A percentile compares a stretch with the other conserved stretches of the same genome.
These are phyloP conservation scores for Drosophila austrosaltans DNA, from an alignment of 2,888 invertebrate species.

Conservation along the genomic window DNA sequence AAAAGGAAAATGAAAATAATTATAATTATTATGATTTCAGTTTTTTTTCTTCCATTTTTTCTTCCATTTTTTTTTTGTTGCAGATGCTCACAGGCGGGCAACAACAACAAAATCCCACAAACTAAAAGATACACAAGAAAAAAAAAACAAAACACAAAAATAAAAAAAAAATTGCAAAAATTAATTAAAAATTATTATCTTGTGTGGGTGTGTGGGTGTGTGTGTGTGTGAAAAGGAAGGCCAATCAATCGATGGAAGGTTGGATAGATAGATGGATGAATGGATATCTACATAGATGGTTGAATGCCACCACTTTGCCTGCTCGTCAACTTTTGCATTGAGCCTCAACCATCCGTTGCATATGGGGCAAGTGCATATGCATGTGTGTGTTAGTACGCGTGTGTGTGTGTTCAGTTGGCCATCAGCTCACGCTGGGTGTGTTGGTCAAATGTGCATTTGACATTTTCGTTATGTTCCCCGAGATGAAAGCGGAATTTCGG, in stretches of 20 bases:
- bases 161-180: conserved; percentile 17
- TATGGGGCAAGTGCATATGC: conserved; percentile 19
- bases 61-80: conserved; percentile 8
- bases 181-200: conserved; percentile 52
- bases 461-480: conserved; percentile 72
- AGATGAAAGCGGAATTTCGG: not conserved
- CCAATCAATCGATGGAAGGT: conserved; percentile 46
- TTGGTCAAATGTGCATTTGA: conserved; percentile 76
- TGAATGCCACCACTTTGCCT: not conserved
- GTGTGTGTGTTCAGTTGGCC: not conserved
- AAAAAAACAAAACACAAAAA: not conserved
- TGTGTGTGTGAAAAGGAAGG: conserved; percentile 32
- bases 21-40: conserved; percentile 44
- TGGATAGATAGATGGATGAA: not conserved
- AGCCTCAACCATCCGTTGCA: conserved; percentile 4
- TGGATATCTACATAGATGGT: not conserved
- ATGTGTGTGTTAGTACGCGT: not conserved
- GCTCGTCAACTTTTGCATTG: conserved; percentile 13
- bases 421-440: conserved; percentile 53
- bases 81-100: conserved; percentile 9
- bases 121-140: conserved; percentile 1
- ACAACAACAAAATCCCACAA: conserved; percentile 8
- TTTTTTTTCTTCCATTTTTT: no score
- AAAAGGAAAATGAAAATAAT: conserved; percentile 19
- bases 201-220: not conserved